Evolutionary conservation across 2,888 invertebrate species (phyloP).

Genomic region (Lepidocyrtinus sp.): DNA sequence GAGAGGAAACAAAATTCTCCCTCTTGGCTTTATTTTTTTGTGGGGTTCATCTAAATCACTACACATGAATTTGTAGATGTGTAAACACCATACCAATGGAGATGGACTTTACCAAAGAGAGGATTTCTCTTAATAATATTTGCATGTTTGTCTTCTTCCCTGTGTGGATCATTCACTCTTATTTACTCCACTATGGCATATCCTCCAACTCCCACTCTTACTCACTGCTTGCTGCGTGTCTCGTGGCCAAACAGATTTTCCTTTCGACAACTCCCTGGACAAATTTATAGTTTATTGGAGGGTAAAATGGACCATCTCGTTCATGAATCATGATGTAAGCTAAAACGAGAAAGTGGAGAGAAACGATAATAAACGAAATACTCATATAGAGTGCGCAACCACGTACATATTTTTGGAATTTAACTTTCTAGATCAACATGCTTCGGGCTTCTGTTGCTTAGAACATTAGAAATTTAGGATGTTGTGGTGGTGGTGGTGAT

Average conservation of each 20-base stretch:
- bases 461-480: too few species aligned
- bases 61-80: conserved; percentile 5
- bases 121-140: conserved; percentile 43
- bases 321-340: background rate
- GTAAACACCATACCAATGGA: conserved; percentile 3
- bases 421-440: conserved; percentile 58
- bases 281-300: background rate
- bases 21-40: background rate
- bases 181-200: conserved; percentile 16
- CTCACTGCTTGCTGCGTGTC: conserved; percentile 1
- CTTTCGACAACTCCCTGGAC: conserved; percentile 24
- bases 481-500: conserved; percentile 7
- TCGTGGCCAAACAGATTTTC: conserved; percentile 15
- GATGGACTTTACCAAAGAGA: conserved; percentile 9
- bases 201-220: conserved; percentile 11
- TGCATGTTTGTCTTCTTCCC: conserved; percentile 41
- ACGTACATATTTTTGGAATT: too few species aligned
- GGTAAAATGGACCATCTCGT: conserved; percentile 19
- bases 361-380: conserved; percentile 11
- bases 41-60: background rate
- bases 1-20: conserved; percentile 8
- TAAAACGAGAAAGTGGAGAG: background rate
- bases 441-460: conserved; percentile 29
- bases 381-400: conserved; percentile 7
- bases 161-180: too few species aligned